Percentiles rank a stretch among this genome's conserved stretches.
phyloP scores from a whole-genome alignment of 1,140 invertebrate genomes.

The Lepidotrigona ventralis region DNA sequence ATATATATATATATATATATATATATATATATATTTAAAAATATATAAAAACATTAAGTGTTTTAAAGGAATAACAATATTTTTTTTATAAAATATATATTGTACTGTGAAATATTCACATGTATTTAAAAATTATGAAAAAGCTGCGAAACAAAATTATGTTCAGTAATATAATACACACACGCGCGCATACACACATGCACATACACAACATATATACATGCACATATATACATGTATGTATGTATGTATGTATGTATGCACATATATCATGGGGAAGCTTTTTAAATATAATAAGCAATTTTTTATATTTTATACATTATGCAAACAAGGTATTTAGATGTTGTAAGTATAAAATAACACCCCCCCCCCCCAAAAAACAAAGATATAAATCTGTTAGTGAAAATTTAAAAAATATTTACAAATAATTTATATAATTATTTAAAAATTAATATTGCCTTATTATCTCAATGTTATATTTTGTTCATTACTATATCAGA shows the following conservation, averaged over 20 bases:
- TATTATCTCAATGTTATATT: not conserved
- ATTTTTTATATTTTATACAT: constrained; percentile 8
- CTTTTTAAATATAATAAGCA: constrained; percentile 20
- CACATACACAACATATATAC: not conserved
- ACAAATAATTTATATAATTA: constrained; percentile 19
- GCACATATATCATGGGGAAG: not conserved
- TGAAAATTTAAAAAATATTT: constrained; percentile 20
- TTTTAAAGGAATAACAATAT: constrained; percentile 10
- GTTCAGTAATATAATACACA: constrained; percentile 8
- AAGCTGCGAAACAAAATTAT: constrained; percentile 11
- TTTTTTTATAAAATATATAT: not conserved
- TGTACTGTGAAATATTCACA: constrained; percentile 16
- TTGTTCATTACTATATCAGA: not conserved
- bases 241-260: too few species aligned
- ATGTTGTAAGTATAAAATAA: not conserved
- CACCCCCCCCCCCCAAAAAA: not conserved
- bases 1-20: too few species aligned
- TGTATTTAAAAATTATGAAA: not conserved
- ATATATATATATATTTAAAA: not conserved
- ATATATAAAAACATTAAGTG: constrained; percentile 28
- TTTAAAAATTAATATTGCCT: constrained; percentile 12
- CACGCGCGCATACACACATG: not conserved
- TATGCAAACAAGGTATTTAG: not conserved
- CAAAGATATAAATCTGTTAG: constrained; percentile 13
- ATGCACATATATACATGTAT: not conserved